Conservation (phyloP, 2,797 vertebrate species). For the Chanos chanos region DNA sequence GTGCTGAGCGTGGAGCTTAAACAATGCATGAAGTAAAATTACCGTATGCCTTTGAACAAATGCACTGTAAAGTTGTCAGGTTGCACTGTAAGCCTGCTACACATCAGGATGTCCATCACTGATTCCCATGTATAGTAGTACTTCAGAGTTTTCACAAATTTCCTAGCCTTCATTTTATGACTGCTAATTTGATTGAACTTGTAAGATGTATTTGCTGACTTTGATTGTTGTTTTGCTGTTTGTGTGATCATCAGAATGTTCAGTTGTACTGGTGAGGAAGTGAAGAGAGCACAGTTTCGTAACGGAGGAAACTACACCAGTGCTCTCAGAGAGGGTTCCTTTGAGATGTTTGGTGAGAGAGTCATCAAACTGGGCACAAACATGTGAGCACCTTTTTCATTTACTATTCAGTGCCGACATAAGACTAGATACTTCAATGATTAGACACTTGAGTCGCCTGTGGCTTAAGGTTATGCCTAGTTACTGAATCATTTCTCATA, state of each 20-base stretch:
- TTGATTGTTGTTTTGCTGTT: too few species aligned
- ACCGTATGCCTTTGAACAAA: too few species aligned
- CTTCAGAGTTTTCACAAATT: too few species aligned
- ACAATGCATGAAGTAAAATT: too few species aligned
- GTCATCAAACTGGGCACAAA: conserved; percentile 94
- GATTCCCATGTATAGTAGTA: too few species aligned
- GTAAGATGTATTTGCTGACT: neutral
- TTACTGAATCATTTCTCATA: conserved; percentile 26
- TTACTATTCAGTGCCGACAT: too few species aligned
- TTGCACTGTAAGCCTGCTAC: too few species aligned
- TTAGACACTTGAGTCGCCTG: conserved; percentile 1
- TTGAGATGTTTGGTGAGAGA: conserved; percentile 90
- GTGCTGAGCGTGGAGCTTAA: too few species aligned
- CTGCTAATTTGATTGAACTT: neutral
- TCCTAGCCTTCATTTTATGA: too few species aligned
- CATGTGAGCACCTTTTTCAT: conserved; percentile 88
- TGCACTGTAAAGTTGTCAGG: too few species aligned
- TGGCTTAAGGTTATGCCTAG: too few species aligned
- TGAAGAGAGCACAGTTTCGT: conserved; percentile 77
- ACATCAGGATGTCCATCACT: neutral
- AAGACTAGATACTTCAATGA: too few species aligned
- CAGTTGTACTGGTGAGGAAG: conserved; percentile 81
- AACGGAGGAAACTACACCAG: conserved; percentile 80
- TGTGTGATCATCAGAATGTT: conserved; percentile 72
- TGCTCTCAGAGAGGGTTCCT: conserved; percentile 86